Conservation (phyloP, 2,797 vertebrate genomes). For the Petrocephalus schoutedeni region DNA sequence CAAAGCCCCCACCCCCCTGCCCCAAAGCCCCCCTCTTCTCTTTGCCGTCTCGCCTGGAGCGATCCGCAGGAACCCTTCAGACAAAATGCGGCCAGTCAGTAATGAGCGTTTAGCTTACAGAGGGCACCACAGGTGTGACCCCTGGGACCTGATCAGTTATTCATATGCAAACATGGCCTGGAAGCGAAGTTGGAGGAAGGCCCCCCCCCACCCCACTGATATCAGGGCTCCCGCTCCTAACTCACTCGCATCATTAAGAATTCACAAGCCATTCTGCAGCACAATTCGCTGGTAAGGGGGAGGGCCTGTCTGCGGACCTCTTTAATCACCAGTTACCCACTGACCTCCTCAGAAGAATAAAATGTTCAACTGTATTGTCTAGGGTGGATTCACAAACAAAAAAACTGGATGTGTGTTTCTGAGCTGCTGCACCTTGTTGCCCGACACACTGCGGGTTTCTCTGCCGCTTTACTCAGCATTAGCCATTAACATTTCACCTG, state of each 20-base stretch:
- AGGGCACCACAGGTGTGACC: neutral
- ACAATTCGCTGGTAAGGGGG: neutral
- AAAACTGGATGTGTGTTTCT: neutral
- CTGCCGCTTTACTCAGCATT: too few relatives aligned
- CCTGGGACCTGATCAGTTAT: neutral
- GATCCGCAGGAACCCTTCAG: neutral
- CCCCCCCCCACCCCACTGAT: neutral
- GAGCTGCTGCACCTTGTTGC: neutral
- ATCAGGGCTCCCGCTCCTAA: neutral
- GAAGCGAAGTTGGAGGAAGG: neutral
- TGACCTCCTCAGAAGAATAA: neutral
- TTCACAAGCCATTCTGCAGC: neutral
- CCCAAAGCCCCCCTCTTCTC: neutral
- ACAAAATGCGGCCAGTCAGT: neutral
- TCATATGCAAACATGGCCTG: neutral
- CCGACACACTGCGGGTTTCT: neutral
- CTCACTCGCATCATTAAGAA: neutral
- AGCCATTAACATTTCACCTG: slow-evolving; percentile 6
- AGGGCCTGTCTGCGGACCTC: neutral
- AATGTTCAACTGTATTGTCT: too few relatives aligned
- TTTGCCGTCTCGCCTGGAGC: neutral
- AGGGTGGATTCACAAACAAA: too few relatives aligned
- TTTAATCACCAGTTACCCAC: neutral
- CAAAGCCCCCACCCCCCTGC: neutral
- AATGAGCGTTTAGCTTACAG: neutral